A percentile compares a stretch with the other conserved stretches of the same genome.
Evolutionary conservation across 2,797 vertebrate species (phyloP).

Genomic region (Scomberomorus guttatus): DNA sequence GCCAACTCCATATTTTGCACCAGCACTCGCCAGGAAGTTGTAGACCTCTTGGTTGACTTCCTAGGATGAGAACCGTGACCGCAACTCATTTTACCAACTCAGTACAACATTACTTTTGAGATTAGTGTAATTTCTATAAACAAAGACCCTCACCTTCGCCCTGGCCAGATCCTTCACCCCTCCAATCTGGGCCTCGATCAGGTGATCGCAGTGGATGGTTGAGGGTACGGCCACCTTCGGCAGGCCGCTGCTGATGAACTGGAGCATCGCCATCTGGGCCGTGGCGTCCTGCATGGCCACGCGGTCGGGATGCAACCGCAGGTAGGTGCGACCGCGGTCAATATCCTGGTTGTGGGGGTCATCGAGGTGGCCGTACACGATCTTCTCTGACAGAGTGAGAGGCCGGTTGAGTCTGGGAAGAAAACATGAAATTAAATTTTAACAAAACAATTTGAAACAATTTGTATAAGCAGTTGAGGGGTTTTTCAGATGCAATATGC

Average conservation of each 20-base stretch:
- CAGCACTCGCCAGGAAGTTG: constrained; percentile 92
- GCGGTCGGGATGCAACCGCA: constrained; percentile 92
- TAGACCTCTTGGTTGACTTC: constrained; percentile 96
- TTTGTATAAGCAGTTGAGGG: not conserved
- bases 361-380: constrained; percentile 96
- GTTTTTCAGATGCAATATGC: no score
- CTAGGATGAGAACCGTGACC: constrained; percentile 66
- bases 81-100: not conserved
- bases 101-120: not conserved
- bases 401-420: constrained; percentile 90
- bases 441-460: not conserved
- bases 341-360: constrained; percentile 93
- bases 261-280: constrained; percentile 98
- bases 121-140: not conserved
- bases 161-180: constrained; percentile 91
- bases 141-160: constrained; percentile 88
- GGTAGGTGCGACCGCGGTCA: constrained; percentile 92
- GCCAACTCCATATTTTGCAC: constrained; percentile 96
- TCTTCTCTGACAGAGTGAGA: constrained; percentile 96
- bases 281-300: constrained; percentile 99
- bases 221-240: constrained; percentile 94
- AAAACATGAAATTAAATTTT: not conserved
- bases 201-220: constrained; percentile 97
- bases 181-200: constrained; percentile 94
- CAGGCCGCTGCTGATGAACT: constrained; percentile 97